A percentile compares a stretch with the other conserved stretches of the same genome.
Conservation (phyloP, 2,113 vertebrate genomes). For the Brevimyrus niger region DNA sequence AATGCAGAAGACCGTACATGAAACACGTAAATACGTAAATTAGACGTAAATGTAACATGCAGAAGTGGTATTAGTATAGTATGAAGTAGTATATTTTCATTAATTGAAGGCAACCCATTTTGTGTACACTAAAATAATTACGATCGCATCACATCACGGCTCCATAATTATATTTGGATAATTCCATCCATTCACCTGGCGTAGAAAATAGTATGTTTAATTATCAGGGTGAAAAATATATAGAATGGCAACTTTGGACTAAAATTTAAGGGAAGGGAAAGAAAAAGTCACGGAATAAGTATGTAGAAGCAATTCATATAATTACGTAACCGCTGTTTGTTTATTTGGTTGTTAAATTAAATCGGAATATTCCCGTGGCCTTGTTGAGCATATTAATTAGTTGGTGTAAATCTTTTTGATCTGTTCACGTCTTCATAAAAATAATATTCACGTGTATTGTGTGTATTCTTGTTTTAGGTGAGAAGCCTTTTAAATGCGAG, state of each 20-base stretch:
- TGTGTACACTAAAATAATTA: neutral
- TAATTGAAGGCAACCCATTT: neutral
- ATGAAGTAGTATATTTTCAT: neutral
- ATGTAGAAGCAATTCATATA: neutral
- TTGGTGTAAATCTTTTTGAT: neutral
- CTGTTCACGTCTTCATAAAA: neutral
- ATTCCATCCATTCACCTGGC: neutral
- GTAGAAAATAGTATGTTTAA: neutral
- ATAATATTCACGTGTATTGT: neutral
- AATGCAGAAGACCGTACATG: neutral
- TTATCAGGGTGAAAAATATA: neutral
- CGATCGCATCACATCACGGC: neutral
- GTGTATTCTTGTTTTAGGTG: conserved; percentile 65
- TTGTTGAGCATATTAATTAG: neutral
- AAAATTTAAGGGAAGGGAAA: neutral
- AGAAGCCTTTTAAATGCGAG: conserved; percentile 97
- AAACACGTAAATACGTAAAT: neutral
- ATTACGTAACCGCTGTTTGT: neutral
- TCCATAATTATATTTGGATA: neutral
- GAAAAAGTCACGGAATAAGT: neutral
- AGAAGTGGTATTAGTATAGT: no score
- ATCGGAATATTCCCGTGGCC: neutral
- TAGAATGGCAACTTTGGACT: neutral
- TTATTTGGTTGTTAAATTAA: neutral
- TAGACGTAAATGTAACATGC: neutral